These are phyloP conservation scores for Danaus melanippus DNA, from an alignment of 1,140 invertebrate species.

Conservation along the genomic window DNA sequence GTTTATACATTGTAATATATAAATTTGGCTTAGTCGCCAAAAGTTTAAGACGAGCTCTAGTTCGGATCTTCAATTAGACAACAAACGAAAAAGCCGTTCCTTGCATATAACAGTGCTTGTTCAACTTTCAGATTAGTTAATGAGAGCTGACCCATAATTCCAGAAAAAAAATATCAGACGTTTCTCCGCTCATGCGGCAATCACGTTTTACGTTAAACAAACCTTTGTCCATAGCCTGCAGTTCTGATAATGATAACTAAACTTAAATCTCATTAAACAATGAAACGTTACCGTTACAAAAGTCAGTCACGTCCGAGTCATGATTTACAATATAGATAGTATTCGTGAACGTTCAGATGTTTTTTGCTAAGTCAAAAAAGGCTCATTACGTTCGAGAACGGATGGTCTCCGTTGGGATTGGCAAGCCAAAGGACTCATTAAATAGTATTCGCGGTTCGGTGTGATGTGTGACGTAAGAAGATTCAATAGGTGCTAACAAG, in stretches of 20 bases:
- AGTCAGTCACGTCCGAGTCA: conserved; percentile 36
- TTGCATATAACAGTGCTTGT: no score
- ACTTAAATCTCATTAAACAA: conserved; percentile 24
- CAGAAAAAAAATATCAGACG: no score
- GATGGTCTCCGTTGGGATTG: conserved; percentile 35
- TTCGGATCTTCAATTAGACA: no score
- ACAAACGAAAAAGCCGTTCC: no score
- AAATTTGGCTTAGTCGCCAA: no score
- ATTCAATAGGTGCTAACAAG: conserved; percentile 57
- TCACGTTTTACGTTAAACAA: conserved; percentile 14
- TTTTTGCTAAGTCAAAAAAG: conserved; percentile 29
- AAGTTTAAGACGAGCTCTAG: no score
- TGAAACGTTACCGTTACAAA: conserved; percentile 34
- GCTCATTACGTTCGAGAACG: conserved; percentile 41
- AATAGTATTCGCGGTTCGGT: conserved; percentile 26
- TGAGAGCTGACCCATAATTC: no score
- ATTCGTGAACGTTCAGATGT: conserved; percentile 38
- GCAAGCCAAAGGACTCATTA: conserved; percentile 44
- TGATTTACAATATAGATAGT: conserved; percentile 45
- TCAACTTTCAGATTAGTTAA: no score
- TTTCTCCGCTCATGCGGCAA: conserved; percentile 9
- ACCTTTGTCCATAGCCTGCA: conserved; percentile 6
- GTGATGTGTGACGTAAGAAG: conserved; percentile 45
- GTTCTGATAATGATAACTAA: conserved; percentile 6
- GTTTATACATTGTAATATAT: no score